Evolutionary conservation across 2,113 vertebrate genomes (phyloP).

Genomic region (Leucopsar rothschildi): DNA sequence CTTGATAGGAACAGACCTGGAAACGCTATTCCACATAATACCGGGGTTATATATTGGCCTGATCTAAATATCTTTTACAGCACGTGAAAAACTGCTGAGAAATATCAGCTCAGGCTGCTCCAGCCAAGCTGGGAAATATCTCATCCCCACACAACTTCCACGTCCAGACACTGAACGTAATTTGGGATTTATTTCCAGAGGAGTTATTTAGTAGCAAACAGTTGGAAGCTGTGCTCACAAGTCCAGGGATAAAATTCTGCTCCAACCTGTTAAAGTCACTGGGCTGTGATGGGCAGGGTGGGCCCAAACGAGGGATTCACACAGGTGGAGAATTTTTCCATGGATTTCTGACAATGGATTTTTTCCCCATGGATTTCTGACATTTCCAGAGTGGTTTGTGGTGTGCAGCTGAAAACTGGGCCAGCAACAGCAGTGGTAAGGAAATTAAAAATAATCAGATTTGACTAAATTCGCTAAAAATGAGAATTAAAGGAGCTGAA

Average conservation of each 20-base stretch:
- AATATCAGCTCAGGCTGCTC: background rate
- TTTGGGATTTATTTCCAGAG: conserved; percentile 22
- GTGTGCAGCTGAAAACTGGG: background rate
- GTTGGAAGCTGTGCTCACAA: background rate
- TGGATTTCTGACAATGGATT: too few species aligned
- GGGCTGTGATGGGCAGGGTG: background rate
- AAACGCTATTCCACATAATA: background rate
- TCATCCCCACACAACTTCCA: background rate
- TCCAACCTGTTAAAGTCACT: background rate
- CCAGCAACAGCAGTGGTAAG: background rate
- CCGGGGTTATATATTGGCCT: background rate
- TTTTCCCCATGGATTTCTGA: background rate
- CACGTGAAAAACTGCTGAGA: background rate
- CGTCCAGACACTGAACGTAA: background rate
- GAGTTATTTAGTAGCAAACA: conserved; percentile 25
- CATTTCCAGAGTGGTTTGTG: background rate
- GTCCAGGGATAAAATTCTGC: background rate
- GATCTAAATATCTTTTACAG: background rate
- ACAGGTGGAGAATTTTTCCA: background rate
- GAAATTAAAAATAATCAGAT: background rate
- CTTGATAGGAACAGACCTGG: background rate
- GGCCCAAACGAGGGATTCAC: background rate
- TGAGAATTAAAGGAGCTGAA: background rate
- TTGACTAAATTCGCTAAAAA: background rate
- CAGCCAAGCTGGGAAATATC: background rate